phyloP scores from a whole-genome alignment of 2,888 invertebrate species.

The Epinotia bilunana region DNA sequence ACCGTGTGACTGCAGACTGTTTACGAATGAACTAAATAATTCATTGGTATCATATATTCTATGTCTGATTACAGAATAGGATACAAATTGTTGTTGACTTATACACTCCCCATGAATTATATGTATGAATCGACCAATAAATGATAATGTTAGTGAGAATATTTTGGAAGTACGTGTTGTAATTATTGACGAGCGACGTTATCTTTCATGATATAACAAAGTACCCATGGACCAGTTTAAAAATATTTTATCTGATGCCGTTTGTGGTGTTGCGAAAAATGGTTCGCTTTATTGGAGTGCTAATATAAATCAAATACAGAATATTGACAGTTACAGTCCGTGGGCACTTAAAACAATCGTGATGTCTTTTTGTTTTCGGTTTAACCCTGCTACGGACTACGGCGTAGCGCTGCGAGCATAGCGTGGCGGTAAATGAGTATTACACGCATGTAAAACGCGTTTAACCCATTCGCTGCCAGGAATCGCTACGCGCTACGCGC shows the following conservation, averaged over 20 bases:
- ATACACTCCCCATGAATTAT: neutral
- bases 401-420: too few relatives aligned
- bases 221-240: neutral
- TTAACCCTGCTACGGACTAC: too few relatives aligned
- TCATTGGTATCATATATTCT: slow-evolving; percentile 1
- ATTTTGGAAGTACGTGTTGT: slow-evolving; percentile 1
- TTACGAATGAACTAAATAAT: slow-evolving; percentile 4
- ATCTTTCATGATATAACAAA: neutral
- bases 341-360: too few relatives aligned
- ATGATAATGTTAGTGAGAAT: slow-evolving; percentile 15
- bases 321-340: neutral
- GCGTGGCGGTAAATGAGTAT: too few relatives aligned
- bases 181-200: slow-evolving; percentile 9
- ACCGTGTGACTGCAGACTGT: neutral
- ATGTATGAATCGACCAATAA: slow-evolving; percentile 1
- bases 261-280: neutral
- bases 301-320: neutral
- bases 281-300: neutral
- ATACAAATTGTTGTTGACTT: neutral
- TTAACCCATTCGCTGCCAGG: too few relatives aligned
- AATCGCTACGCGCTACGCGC: too few relatives aligned
- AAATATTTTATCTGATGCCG: neutral
- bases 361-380: too few relatives aligned
- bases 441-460: too few relatives aligned
- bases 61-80: slow-evolving; percentile 19